Evolutionary conservation across 2,888 invertebrate genomes (phyloP).

Genomic region (Eupsilia transversa): DNA sequence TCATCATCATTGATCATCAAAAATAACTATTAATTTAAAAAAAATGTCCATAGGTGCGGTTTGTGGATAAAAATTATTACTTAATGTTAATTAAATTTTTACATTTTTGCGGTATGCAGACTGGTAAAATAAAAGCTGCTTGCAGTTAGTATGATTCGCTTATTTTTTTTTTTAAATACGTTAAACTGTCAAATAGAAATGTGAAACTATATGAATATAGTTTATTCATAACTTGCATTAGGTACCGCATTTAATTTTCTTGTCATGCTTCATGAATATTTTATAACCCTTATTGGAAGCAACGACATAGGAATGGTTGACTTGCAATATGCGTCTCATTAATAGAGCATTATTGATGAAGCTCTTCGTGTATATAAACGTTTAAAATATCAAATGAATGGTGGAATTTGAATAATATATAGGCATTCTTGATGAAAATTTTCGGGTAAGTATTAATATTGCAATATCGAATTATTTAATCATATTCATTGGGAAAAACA

Average conservation of each 20-base stretch:
- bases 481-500: not conserved
- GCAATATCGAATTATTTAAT: constrained; percentile 6
- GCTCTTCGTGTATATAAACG: not conserved
- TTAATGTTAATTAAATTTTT: not conserved
- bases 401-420: not conserved
- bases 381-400: not conserved
- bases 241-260: constrained; percentile 20
- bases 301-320: not conserved
- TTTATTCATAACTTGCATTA: constrained; percentile 30
- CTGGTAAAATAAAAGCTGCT: not conserved
- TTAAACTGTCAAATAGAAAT: constrained; percentile 1
- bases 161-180: not conserved
- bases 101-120: not conserved
- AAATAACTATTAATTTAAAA: not conserved
- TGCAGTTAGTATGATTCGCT: not conserved
- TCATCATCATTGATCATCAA: constrained; percentile 6
- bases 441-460: not conserved
- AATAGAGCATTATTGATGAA: not conserved
- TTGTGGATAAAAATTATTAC: constrained; percentile 6
- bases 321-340: not conserved
- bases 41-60: not conserved
- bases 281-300: constrained; percentile 5
- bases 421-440: not conserved
- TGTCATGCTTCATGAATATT: constrained; percentile 29
- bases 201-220: too few species aligned